Evolutionary conservation across 2,888 invertebrate genomes (phyloP).

Genomic region (Acronicta aceris): DNA sequence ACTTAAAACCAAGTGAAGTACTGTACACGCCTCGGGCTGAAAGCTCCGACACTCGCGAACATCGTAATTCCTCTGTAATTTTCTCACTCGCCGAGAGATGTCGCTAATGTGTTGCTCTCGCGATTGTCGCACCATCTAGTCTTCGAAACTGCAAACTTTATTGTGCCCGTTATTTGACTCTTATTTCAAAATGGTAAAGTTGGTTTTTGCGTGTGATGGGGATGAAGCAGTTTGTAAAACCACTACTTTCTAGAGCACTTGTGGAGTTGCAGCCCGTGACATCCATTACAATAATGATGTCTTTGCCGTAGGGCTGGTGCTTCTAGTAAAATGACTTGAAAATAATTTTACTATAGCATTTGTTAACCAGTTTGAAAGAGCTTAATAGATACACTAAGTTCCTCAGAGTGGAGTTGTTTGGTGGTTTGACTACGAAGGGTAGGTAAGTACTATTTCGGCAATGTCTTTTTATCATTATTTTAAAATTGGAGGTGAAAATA

Average conservation of each 20-base stretch:
- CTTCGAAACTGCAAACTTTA: slow-evolving; percentile 66
- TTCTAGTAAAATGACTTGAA: neutral
- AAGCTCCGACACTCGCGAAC: slow-evolving; percentile 72
- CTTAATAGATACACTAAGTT: no score
- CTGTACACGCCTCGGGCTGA: slow-evolving; percentile 55
- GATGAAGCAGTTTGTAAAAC: slow-evolving; percentile 58
- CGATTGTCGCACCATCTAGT: slow-evolving; percentile 82
- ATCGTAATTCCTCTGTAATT: slow-evolving; percentile 82
- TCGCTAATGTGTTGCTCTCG: slow-evolving; percentile 86
- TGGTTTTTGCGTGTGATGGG: slow-evolving; percentile 47
- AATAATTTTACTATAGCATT: neutral
- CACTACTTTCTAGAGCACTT: slow-evolving; percentile 81
- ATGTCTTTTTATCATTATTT: no score
- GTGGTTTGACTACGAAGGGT: no score
- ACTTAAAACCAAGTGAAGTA: slow-evolving; percentile 47
- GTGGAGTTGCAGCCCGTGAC: slow-evolving; percentile 86
- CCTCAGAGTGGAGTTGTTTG: no score
- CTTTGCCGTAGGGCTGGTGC: slow-evolving; percentile 76
- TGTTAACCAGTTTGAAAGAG: no score
- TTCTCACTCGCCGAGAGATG: slow-evolving; percentile 85
- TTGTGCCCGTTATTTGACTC: slow-evolving; percentile 19
- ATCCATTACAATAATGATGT: slow-evolving; percentile 88
- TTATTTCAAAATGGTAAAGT: slow-evolving; percentile 47
- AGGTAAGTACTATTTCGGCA: no score
- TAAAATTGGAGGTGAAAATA: no score